Evolutionary conservation across 2,113 vertebrate genomes (phyloP).

Genomic region (Thermophis baileyi): DNA sequence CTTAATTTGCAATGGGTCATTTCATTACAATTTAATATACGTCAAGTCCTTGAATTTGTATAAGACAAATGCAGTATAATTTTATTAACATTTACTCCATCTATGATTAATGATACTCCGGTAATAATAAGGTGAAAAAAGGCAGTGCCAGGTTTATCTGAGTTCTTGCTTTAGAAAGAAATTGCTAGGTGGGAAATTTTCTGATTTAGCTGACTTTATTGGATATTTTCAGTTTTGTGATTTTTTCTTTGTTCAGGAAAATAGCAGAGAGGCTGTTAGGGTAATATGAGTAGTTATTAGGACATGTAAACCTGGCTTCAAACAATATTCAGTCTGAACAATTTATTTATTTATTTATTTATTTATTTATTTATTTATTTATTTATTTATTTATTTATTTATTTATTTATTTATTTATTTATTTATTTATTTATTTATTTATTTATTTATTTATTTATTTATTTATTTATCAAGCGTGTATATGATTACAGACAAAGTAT

Average conservation of each 20-base stretch:
- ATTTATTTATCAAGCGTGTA: too few species aligned
- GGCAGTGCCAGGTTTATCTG: conserved; percentile 52
- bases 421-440: too few species aligned
- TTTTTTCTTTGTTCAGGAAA: conserved; percentile 52
- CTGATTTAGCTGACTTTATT: conserved; percentile 55
- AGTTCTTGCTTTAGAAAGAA: conserved; percentile 58
- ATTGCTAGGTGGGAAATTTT: conserved; percentile 55
- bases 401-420: too few species aligned
- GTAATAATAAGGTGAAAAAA: conserved; percentile 55
- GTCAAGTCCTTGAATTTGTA: background rate
- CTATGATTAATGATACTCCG: conserved; percentile 61
- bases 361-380: too few species aligned
- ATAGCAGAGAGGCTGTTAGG: conserved; percentile 57
- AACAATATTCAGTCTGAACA: conserved; percentile 39
- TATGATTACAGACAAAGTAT: too few species aligned
- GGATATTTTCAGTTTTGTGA: conserved; percentile 60
- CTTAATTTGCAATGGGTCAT: conserved; percentile 46
- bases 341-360: too few species aligned
- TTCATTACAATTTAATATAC: conserved; percentile 39
- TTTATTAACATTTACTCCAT: conserved; percentile 55
- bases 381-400: too few species aligned
- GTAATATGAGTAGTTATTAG: conserved; percentile 60
- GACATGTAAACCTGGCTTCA: conserved; percentile 57
- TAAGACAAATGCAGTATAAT: conserved; percentile 51
- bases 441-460: too few species aligned